These are phyloP conservation scores for Apis dorsata DNA, from an alignment of 1,140 invertebrate genomes.

Conservation along the genomic window DNA sequence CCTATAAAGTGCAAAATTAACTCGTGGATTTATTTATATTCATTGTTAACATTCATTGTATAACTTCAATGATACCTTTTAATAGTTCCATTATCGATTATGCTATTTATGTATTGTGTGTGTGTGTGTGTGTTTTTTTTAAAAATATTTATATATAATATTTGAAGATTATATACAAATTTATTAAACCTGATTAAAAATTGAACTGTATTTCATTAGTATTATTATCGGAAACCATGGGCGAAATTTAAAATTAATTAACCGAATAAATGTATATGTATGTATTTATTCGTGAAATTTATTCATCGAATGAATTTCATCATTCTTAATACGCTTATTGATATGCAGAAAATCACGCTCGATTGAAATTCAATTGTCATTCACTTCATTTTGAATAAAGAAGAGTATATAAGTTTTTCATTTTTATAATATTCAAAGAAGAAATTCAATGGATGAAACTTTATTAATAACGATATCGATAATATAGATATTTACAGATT, in stretches of 20 bases:
- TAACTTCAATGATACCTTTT: not conserved
- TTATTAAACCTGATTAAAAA: not conserved
- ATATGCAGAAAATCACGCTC: not conserved
- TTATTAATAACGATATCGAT: not conserved
- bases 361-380: not conserved
- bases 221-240: not conserved
- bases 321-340: not conserved
- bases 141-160: not conserved
- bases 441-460: not conserved
- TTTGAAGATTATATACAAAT: not conserved
- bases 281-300: not conserved
- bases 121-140: not conserved
- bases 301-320: not conserved
- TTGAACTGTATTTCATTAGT: not conserved
- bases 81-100: not conserved
- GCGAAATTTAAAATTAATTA: constrained; percentile 3
- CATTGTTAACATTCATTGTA: not conserved
- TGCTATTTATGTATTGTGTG: not conserved
- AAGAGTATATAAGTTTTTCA: not conserved
- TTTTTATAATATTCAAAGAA: not conserved
- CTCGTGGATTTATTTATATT: not conserved
- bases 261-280: not conserved
- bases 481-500: too few species aligned
- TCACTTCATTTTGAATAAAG: not conserved
- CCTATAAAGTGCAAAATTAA: not conserved